Conservation (phyloP, 2,113 vertebrate genomes). For the Pleuronectes platessa region DNA sequence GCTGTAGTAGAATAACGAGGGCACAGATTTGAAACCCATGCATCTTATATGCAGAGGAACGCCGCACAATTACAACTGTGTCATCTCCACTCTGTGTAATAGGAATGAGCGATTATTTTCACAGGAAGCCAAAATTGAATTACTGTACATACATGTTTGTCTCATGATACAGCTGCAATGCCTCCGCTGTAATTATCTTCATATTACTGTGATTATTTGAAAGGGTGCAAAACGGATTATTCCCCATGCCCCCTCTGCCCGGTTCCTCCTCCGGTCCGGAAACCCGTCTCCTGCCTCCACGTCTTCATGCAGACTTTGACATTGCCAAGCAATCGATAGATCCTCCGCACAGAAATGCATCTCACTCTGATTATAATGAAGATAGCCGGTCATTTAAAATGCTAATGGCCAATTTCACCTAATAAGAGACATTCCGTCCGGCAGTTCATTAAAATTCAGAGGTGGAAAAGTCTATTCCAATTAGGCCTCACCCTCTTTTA, state of each 20-base stretch:
- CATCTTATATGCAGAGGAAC: constrained; percentile 53
- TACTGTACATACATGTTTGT: constrained; percentile 70
- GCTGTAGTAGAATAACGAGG: constrained; percentile 34
- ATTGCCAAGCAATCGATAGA: constrained; percentile 77
- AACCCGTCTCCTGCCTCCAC: constrained; percentile 49
- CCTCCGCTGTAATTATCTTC: constrained; percentile 80
- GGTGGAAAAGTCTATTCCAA: constrained; percentile 82
- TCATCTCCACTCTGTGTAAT: constrained; percentile 74
- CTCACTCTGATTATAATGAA: constrained; percentile 79
- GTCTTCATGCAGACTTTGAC: constrained; percentile 76
- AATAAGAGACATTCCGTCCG: constrained; percentile 78
- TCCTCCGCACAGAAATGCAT: constrained; percentile 68
- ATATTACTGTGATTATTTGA: constrained; percentile 83
- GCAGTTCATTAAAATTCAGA: constrained; percentile 83
- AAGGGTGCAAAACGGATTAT: constrained; percentile 79
- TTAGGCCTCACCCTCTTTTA: constrained; percentile 64
- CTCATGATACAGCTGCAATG: constrained; percentile 73
- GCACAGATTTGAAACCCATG: constrained; percentile 56
- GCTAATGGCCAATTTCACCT: constrained; percentile 80
- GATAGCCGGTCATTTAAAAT: constrained; percentile 82
- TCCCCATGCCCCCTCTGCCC: constrained; percentile 41
- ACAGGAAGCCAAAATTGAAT: constrained; percentile 79
- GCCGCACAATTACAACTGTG: constrained; percentile 68
- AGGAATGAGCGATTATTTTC: constrained; percentile 78
- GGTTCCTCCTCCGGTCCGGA: constrained; percentile 24